Evolutionary conservation across 1,140 invertebrate species (phyloP).

Genomic region (Diorhabda carinulata): DNA sequence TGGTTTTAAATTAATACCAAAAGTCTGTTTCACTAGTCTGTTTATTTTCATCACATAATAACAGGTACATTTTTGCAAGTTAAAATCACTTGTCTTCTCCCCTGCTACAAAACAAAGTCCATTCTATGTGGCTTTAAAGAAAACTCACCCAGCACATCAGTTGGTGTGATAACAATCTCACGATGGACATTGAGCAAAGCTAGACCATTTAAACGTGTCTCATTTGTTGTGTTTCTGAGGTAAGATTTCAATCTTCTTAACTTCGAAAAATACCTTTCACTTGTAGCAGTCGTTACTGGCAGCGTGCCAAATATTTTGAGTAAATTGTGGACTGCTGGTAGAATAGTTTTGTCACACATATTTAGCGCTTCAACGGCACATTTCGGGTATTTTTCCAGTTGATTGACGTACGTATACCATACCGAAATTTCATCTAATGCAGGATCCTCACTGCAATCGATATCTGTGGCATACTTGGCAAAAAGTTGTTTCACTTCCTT

Average conservation of each 20-base stretch:
- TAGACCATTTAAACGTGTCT: conserved; percentile 22
- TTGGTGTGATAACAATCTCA: conserved; percentile 12
- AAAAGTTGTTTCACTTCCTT: neutral
- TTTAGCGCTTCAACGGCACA: neutral
- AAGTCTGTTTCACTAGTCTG: no score
- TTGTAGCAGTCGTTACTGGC: neutral
- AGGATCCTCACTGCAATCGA: neutral
- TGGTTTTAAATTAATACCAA: no score
- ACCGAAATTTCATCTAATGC: neutral
- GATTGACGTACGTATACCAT: neutral
- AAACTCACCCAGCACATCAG: conserved; percentile 4
- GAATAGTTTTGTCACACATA: neutral
- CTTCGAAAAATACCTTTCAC: conserved; percentile 20
- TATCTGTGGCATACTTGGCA: neutral
- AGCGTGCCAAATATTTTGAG: neutral
- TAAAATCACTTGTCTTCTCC: no score
- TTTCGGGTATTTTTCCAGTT: neutral
- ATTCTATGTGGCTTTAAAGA: no score
- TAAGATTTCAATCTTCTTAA: conserved; percentile 25
- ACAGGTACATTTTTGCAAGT: no score
- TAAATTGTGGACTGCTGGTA: neutral
- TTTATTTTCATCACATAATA: no score
- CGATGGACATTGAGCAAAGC: conserved; percentile 23
- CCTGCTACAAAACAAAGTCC: no score
- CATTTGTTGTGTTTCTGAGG: conserved; percentile 12